These are phyloP conservation scores for Nycticryphes semicollaris DNA, from an alignment of 2,113 vertebrate genomes.

Conservation along the genomic window DNA sequence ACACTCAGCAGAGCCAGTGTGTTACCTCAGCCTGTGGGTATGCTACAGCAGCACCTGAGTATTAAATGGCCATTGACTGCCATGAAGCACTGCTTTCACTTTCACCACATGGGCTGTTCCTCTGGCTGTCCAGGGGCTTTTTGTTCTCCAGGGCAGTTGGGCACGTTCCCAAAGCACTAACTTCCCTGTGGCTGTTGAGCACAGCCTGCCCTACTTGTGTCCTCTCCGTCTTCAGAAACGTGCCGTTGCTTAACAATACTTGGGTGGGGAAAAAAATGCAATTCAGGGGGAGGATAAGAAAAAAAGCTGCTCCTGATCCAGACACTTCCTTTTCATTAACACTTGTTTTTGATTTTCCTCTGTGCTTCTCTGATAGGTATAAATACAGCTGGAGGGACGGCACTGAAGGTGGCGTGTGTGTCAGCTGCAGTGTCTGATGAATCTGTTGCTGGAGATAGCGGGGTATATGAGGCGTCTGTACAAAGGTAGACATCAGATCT, in stretches of 20 bases:
- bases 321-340: background rate
- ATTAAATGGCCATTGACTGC: background rate
- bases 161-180: background rate
- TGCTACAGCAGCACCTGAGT: background rate
- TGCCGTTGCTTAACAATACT: background rate
- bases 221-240: background rate
- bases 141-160: background rate
- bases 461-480: constrained; percentile 90
- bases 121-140: background rate
- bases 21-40: background rate
- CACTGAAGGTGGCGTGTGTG: constrained; percentile 85
- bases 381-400: constrained; percentile 66
- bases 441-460: constrained; percentile 95
- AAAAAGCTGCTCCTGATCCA: background rate
- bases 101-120: background rate
- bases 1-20: fast-evolving
- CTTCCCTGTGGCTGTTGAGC: background rate
- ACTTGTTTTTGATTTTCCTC: background rate
- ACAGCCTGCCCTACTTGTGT: background rate
- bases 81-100: background rate
- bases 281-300: background rate
- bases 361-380: constrained; percentile 54
- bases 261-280: background rate
- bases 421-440: constrained; percentile 94
- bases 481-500: constrained; percentile 78